Base-by-base conservation (phyloP, 1,140 invertebrate species). In the Asbolus verrucosus region DNA sequence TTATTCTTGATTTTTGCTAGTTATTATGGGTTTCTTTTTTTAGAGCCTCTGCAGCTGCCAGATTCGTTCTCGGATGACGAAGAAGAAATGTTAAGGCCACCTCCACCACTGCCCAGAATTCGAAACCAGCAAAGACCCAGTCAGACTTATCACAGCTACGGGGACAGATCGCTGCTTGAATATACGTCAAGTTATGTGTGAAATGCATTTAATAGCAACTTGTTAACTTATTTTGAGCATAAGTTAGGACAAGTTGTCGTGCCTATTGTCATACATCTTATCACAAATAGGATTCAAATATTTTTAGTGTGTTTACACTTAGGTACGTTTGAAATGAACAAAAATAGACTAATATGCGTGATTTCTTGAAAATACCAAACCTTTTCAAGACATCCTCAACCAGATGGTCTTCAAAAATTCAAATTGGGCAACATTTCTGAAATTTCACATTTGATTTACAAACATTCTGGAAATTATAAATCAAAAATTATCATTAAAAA, bases 181-280 rank as follows among this genome's bases (percentile, higher is more conserved):
- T 24, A 27, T 13, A 24, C 46, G 5, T 54, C 46, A 24, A 54
- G 46, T 27, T 54, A 54, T 54, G 46, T 54, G 9, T 54, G 11
- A 54, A n/a, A 18, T 46, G n/a, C n/a, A n/a, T n/a, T 5, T 46
- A 27, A 3, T 8, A 8, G 24, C 24, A 27, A 27, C 24, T 27
- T 27, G 8, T 46, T 46, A 2, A 38, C 21, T 54, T 54, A 5
- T 27, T 54, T 27, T 54, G n/a, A n/a, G n/a, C n/a, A n/a, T 54
- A 54, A 54, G 39, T 14, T 46, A 8, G n/a, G 15, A 21, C 16
- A 46, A 46, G 15, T 6, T 43, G 24, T 27, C 24, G 8, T 27
- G 24, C 8, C 24, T 27, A 27, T 8, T 27, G 24, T n/a, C n/a
- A n/a, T n/a, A n/a, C n/a, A n/a, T n/a, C n/a, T n/a, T n/a, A n/a